A percentile compares a stretch with the other conserved stretches of the same genome.
Evolutionary conservation across 2,113 vertebrate genomes (phyloP).

Genomic region (Psammodynastes pulverulentus): DNA sequence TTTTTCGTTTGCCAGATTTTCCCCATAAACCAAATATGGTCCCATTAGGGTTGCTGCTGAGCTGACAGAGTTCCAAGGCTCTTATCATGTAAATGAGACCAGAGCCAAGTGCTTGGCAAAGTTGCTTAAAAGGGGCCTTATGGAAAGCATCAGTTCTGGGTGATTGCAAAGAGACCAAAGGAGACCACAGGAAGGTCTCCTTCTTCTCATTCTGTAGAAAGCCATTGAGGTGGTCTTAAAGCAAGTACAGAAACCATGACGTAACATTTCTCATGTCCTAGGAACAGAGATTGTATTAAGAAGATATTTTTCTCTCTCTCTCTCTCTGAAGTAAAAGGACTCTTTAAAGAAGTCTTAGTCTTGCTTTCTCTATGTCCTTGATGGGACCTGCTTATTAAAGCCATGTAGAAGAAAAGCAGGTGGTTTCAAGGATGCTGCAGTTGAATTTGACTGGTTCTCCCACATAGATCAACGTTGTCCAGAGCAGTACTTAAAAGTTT

Average conservation of each 20-base stretch:
- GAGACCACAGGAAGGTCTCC: no score
- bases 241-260: background rate
- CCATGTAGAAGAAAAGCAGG: background rate
- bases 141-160: background rate
- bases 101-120: background rate
- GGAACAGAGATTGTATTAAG: background rate
- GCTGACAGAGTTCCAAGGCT: background rate
- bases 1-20: background rate
- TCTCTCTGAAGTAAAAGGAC: background rate
- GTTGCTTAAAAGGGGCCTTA: background rate
- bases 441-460: background rate
- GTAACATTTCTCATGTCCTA: background rate
- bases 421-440: background rate
- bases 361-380: background rate
- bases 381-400: background rate
- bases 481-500: background rate
- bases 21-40: background rate
- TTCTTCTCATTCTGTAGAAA: background rate
- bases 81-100: background rate
- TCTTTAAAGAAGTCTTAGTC: background rate
- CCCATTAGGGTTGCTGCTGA: background rate
- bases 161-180: background rate
- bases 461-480: background rate
- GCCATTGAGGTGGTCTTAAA: background rate
- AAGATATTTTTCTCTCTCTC: background rate